Base-by-base conservation (phyloP, 2,888 invertebrate genomes). In the Lithosia quadra region DNA sequence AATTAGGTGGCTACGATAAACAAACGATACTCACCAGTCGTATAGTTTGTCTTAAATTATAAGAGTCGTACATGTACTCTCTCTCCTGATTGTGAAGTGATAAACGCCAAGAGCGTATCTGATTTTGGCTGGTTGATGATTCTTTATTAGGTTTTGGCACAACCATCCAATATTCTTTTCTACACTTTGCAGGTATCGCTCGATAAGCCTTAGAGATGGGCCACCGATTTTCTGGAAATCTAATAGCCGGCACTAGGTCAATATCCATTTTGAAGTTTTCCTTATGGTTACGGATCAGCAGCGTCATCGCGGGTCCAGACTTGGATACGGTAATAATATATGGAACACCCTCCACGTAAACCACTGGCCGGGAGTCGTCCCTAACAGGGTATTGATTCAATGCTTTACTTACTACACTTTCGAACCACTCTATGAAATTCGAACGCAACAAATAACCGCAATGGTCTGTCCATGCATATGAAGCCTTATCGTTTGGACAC, bases 281-380 rank as follows among this genome's bases (percentile, higher is more conserved):
- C 0, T 64, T 34, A 0, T 15, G 8, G 62, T 88, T 87, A 63
- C 82, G 78, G n/a, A 96, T 85, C 36, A 84, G 85, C 13, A 96
- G 69, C 0, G 96, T 96, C 76, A 95, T 90, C 0, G 96, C 96
- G 0, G 96, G 96, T 0, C 96, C 96, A 0, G 91, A 89, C 55
- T 89, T 86, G 0, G 90, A 87, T 2, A 75, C 80, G 2, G 77
- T 65, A 7, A 92, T 85, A 0, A 73, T 74, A 61, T 93, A 95
- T 0, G 92, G 90, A 0, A 94, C 91, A 0, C 94, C 95, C 4
- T 83, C 80, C 22, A 93, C 87, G 18, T 72, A 72, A 33, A 73
- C 83, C 13, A 78, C 21, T 0, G 81, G 82, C 0, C 63, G 33
- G 0, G 73, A 70, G 9, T 75, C 63, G 21, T 0, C 11, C 4